These are phyloP conservation scores for Octodonta nipae DNA, from an alignment of 2,888 invertebrate species.

Conservation along the genomic window DNA sequence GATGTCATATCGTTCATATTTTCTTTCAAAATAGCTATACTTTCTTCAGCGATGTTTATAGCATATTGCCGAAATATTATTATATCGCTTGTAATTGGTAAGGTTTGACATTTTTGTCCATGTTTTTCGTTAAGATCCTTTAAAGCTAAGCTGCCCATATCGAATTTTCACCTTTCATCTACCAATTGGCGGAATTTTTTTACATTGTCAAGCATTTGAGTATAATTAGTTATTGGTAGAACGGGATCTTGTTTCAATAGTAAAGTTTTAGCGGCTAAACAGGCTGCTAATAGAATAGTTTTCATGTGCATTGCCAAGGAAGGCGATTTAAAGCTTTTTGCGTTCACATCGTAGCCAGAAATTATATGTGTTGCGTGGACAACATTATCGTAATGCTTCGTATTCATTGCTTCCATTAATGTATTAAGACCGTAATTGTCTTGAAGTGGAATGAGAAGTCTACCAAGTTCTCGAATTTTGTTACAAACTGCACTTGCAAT, in stretches of 20 bases:
- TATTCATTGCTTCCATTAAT: conserved; percentile 9
- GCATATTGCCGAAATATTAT: conserved; percentile 15
- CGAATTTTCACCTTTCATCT: conserved; percentile 14
- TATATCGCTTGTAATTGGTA: conserved; percentile 16
- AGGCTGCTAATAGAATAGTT: conserved; percentile 13
- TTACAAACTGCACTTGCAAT: conserved; percentile 17
- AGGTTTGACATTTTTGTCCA: conserved; percentile 9
- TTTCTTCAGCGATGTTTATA: conserved; percentile 9
- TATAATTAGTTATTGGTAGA: conserved; percentile 10
- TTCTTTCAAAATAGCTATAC: conserved; percentile 7
- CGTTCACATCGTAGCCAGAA: conserved; percentile 12
- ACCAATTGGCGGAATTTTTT: conserved; percentile 14
- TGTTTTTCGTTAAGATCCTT: conserved; percentile 17
- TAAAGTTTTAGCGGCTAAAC: conserved; percentile 8
- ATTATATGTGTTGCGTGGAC: conserved; percentile 10
- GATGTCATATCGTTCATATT: conserved; percentile 6
- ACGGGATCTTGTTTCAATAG: conserved; percentile 14
- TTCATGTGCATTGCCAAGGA: conserved; percentile 16
- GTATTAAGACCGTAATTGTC: conserved; percentile 7
- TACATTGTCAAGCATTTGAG: conserved; percentile 8
- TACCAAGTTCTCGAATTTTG: conserved; percentile 17
- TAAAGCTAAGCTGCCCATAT: conserved; percentile 12
- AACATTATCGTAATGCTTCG: conserved; percentile 10
- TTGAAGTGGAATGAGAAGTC: conserved; percentile 14
- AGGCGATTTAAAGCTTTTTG: conserved; percentile 14